Evolutionary conservation across 2,113 vertebrate genomes (phyloP).

Genomic region (Nothobranchius furzeri): DNA sequence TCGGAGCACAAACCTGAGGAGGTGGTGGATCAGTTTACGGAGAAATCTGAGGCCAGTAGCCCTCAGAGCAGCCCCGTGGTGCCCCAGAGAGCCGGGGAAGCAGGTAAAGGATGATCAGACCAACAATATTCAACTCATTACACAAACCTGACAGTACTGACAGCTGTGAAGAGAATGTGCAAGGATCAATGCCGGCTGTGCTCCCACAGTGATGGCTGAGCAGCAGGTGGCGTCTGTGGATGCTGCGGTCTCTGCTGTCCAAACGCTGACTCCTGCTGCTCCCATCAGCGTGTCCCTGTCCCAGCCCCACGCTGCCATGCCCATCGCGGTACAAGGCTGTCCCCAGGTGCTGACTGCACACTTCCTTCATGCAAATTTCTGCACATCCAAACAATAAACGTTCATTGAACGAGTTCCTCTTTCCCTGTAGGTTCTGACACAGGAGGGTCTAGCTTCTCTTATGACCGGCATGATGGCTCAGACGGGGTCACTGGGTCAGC

Average conservation of each 20-base stretch:
- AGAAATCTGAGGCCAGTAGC: conserved; percentile 38
- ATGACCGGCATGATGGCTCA: conserved; percentile 97
- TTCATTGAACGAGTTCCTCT: neutral
- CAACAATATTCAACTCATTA: neutral
- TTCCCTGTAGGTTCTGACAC: conserved; percentile 88
- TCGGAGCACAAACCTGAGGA: conserved; percentile 74
- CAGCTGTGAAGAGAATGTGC: conserved; percentile 24
- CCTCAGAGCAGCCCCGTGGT: conserved; percentile 37
- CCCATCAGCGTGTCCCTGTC: conserved; percentile 70
- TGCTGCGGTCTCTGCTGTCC: conserved; percentile 51
- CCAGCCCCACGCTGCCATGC: conserved; percentile 74
- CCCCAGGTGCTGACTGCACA: conserved; percentile 68
- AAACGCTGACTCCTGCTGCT: conserved; percentile 61
- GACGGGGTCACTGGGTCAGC: conserved; percentile 91
- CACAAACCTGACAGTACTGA: neutral
- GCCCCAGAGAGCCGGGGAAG: conserved; percentile 44
- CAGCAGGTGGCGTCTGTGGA: conserved; percentile 65
- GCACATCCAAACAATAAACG: neutral
- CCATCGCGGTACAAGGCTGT: conserved; percentile 78
- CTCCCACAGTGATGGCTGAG: conserved; percentile 54
- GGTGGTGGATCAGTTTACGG: conserved; percentile 27
- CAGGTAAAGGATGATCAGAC: conserved; percentile 48
- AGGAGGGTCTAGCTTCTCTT: conserved; percentile 94
- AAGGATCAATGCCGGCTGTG: conserved; percentile 12
- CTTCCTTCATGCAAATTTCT: neutral